Evolutionary conservation across 1,140 invertebrate genomes (phyloP), one percentile per base, ranked within the genome.

Genomic region (Macrosteles quadrilineatus): DNA sequence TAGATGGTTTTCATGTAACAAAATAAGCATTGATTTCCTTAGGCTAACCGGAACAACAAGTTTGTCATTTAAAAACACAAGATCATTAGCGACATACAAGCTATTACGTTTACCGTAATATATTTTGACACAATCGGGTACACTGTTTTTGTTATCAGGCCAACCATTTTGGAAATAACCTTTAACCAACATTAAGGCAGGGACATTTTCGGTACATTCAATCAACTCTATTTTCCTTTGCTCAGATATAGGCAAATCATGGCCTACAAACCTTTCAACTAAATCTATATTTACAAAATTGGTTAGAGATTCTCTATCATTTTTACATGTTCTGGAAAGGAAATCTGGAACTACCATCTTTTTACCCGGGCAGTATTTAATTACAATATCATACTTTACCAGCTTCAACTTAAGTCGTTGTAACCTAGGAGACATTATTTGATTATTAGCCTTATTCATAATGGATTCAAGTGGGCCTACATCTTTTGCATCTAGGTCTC

Each of bases 1-100:
- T 63, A 83, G 40, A 74, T 85, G 83, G n/a, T 74, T 72, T 68
- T 78, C 75, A 74, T 84, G 82, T 50, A 83, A 68, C 43, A 73
- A 70, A 19, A 76, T 62, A 40, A 82, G 73, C 62, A 81, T 81
- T 50, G 75, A 68, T 50, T 73, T 68, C 70, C 79, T 66, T 55
- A 79, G 67, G 53, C 55, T 72, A 31, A 70, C 68, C 14, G 81
- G 81, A 31, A 84, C 78, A 12, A 83, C 73, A 11, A 81, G 55
- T 36, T 73, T 27, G 45, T 76, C 50, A 59, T 72, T 73, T 74
- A 77, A 78, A 63, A 80, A 78, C 12, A 82, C 12, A 40, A 81
- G 23, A 29, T 76, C 72, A 73, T 81, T 72, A 23, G 73, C 45
- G 0, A 77, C 69, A 43, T 17, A 43, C 36, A 43, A 43, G 36